Conservation (phyloP, 2,888 invertebrate genomes). For the Eueremaeus valkanovi region DNA sequence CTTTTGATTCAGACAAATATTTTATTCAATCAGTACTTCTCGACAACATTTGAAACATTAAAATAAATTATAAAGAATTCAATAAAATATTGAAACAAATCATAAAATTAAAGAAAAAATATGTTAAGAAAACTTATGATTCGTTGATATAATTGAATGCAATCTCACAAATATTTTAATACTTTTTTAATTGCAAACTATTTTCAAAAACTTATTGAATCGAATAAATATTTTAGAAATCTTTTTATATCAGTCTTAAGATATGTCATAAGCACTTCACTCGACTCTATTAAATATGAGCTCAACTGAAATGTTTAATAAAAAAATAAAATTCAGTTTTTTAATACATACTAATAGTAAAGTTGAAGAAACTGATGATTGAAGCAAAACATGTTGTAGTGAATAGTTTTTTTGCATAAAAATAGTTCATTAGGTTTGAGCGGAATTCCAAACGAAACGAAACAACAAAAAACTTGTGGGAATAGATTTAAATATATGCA, state of each 20-base stretch:
- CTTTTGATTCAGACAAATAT: neutral
- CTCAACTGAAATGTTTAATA: neutral
- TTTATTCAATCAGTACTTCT: neutral
- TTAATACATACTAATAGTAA: neutral
- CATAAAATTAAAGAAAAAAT: no score
- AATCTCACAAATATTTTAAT: no score
- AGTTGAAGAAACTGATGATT: neutral
- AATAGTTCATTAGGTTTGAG: slow-evolving; percentile 34
- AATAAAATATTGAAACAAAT: neutral
- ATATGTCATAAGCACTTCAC: neutral
- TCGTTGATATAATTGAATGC: no score
- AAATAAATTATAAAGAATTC: neutral
- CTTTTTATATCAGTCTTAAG: no score
- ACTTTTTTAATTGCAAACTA: no score
- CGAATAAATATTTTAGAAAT: no score
- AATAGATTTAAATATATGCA: no score
- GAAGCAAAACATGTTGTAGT: slow-evolving; percentile 19
- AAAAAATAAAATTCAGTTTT: slow-evolving; percentile 1
- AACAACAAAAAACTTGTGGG: slow-evolving; percentile 8
- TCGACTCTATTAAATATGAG: neutral
- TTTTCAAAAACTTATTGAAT: no score
- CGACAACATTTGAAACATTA: neutral
- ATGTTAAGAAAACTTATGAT: no score
- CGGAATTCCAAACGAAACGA: neutral
- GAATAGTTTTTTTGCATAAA: slow-evolving; percentile 1